phyloP scores from a whole-genome alignment of 2,797 vertebrate species.

The Pseudopleuronectes americanus region DNA sequence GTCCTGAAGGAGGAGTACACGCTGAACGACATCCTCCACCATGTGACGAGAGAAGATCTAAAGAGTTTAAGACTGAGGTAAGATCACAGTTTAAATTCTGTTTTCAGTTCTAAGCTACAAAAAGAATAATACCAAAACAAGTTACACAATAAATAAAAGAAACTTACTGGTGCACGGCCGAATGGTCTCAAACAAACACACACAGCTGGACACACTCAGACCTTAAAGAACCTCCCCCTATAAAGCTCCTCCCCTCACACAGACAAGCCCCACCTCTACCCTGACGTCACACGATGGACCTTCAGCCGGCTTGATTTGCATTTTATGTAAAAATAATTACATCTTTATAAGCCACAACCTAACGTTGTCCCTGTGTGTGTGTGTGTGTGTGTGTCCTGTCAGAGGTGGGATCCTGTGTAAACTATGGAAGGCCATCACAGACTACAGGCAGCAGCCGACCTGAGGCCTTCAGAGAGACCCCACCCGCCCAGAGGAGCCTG shows the following conservation, averaged over 20 bases:
- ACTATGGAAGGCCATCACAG: constrained; percentile 94
- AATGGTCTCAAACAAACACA: no score
- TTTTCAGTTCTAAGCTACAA: neutral
- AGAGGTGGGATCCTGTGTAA: constrained; percentile 96
- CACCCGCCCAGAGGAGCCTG: constrained; percentile 46
- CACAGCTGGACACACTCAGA: no score
- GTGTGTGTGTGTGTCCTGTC: constrained; percentile 40
- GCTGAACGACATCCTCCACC: constrained; percentile 90
- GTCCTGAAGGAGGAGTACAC: constrained; percentile 93
- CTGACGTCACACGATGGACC: no score
- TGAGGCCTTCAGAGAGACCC: constrained; percentile 73
- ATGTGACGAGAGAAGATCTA: constrained; percentile 94
- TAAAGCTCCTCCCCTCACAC: no score
- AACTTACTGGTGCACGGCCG: no score
- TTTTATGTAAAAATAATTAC: no score
- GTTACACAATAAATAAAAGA: no score
- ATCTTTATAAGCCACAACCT: neutral
- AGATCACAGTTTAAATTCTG: constrained; percentile 27
- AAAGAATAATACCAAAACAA: no score
- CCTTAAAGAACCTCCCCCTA: no score
- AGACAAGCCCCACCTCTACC: no score
- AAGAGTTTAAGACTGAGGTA: constrained; percentile 95
- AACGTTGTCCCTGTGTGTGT: no score
- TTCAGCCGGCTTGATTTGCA: no score
- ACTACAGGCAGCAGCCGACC: constrained; percentile 87